Base-by-base conservation (phyloP, 2,797 vertebrate genomes). In the Buphagus erythrorhynchus region DNA sequence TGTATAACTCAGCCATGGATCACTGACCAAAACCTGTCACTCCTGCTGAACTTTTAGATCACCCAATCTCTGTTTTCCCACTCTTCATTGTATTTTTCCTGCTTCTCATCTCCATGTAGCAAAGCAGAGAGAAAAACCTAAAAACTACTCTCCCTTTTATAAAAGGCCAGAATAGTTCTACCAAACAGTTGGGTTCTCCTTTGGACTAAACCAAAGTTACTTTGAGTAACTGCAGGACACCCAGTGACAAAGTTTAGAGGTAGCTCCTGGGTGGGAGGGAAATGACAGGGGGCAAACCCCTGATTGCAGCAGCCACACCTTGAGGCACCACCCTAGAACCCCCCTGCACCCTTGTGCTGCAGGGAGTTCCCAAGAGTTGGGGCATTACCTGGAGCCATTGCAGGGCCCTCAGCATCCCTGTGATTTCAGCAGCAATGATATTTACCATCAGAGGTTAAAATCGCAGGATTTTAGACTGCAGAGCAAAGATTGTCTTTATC, bases 291-390 rank as follows among this genome's bases (percentile, higher is more conserved):
- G 36, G 11, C 36, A 48, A 52, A 46, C 19, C 82, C 19, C 48
- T 6, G 26, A 74, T 6, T 1, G 0, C 9, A 45, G 13, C 16
- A 73, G 77, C 26, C 51, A 3, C 3, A 25, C 16, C 46, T 76
- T n/a, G 26, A 54, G 67, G 35, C 43, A 83, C 15, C 38, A 9
- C 51, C 16, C 54, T 16, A 22, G 11, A 75, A 52, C 48, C 2
- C 35, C 9, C 3, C 1, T 2, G 22, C 29, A 74, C 58, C 35
- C 46, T 24, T 1, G 1, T 1, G 33, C 52, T 4, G 8, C 31
- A 13, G 2, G 1, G 25, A 61, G 5, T 1, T 42, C 29, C 66
- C 21, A 15, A 4, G 26, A 28, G 9, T 0, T 45, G 36, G 25
- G 36, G 25, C 24, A 6, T n/a, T 1, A 31, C 38, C 73, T 26